phyloP scores from a whole-genome alignment of 2,797 vertebrate species.

The Falco rusticolus region DNA sequence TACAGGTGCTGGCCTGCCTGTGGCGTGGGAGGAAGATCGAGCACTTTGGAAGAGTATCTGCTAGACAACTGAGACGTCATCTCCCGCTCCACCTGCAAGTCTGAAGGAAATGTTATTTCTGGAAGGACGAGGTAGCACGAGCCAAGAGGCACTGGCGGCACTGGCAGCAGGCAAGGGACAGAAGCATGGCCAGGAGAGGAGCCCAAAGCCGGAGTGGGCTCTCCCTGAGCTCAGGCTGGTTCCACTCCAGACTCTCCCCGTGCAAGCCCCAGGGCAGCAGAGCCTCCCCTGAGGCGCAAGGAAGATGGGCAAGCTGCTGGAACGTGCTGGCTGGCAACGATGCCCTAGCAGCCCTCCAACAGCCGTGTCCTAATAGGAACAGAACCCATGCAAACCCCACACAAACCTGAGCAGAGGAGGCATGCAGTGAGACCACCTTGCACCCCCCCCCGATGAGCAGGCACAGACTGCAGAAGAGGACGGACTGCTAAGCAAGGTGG shows the following conservation, averaged over 20 bases:
- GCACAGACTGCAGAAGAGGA: background rate
- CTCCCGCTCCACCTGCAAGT: background rate
- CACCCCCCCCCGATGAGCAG: background rate
- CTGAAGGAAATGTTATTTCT: background rate
- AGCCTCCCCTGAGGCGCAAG: background rate
- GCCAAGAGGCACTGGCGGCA: background rate
- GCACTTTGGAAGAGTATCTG: background rate
- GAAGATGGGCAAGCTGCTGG: background rate
- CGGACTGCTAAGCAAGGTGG: background rate
- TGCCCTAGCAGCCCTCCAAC: background rate
- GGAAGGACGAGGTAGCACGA: accelerated
- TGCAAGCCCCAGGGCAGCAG: background rate
- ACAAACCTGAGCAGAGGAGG: background rate
- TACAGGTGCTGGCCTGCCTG: background rate
- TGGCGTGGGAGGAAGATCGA: background rate
- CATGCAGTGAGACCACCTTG: accelerated
- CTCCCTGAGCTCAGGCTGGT: background rate
- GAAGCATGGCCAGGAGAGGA: background rate
- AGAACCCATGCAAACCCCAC: background rate
- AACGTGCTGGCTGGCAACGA: accelerated
- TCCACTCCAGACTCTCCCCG: background rate
- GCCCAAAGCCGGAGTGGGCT: background rate
- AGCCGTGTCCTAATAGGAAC: background rate
- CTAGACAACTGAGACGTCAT: background rate
- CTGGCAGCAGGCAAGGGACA: background rate